Evolutionary conservation across 2,113 vertebrate genomes (phyloP), one percentile per base, ranked within the genome.

Genomic region (Forbesichthys agassizii): DNA sequence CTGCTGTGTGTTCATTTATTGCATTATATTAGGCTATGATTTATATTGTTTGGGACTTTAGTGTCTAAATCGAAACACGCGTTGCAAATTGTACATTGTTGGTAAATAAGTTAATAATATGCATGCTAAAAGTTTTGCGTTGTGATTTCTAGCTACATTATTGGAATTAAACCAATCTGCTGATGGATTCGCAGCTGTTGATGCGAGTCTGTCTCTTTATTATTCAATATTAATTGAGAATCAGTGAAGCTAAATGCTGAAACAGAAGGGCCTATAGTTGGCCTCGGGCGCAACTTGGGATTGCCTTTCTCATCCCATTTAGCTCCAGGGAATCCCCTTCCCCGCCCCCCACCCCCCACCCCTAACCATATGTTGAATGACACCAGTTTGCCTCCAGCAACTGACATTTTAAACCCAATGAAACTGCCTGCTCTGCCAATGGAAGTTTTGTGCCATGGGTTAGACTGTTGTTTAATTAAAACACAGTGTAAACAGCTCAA

Each of bases 191-290:
- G 59, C 53, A 48, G 71, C 67, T 68, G 68, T 53, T 51, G 63
- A 53, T 81, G 60, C 73, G 53, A 66, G 64, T 63, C 69, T 74
- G 65, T 76, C 84, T 75, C 79, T 76, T 73, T 69, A 73, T 79
- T 86, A 91, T 92, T 88, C 91, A 92, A 90, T 91, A 92, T 93
- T 93, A 92, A 92, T 91, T 88, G 73, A 74, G 86, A 91, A 91
- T 91, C 91, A 92, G 82, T 90, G 88, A 88, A 86, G 85, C 86
- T 92, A 92, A 93, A 91, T 59, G 83, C 82, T 83, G 75, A 75
- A 90, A 89, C 89, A 91, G 89, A 91, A 88, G 90, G 85, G 77
- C 72, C 64, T 69, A 66, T 42, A 42, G 71, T 84, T 83, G 76
- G 88, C 90, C 86, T 81, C 68, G 61, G 89, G 91, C 89, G 71